Base-by-base conservation (phyloP, 2,113 vertebrate genomes). In the Leucopternis melanops region DNA sequence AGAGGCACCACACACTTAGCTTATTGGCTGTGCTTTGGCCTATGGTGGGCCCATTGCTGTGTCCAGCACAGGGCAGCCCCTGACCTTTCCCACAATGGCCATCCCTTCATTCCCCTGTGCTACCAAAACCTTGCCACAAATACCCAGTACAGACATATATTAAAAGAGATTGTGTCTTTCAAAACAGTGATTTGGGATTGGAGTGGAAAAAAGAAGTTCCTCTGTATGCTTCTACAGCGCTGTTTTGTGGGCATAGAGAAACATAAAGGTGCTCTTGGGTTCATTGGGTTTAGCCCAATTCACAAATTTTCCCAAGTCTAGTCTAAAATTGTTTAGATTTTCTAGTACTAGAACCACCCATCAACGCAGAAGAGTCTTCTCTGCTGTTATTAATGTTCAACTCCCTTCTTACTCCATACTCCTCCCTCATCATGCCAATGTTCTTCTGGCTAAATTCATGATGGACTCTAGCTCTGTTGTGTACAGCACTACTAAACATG, bases 11-110 rank as follows among this genome's bases (percentile, higher is more conserved):
- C 34, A 69, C 23, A 38, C 36, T 49, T 42, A 19, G 19, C 13
- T 34, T 38, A 32, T 22, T 29, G 45, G 40, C 54, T 61, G 36
- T 14, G 32, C 36, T 70, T 44, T 61, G 38, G 62, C 20, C n/a
- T 62, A 44, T 2, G 1, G 13, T 26, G 40, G 6, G 9, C 26
- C n/a, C 1, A 0, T 42, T 63, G 31, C n/a, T 49, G 26, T 44
- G 45, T 69, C 62, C 61, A 67, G 66, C 32, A n/a, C 32, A 26
- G 32, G 16, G 66, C 32, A 69, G 54, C 13, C 19, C 42, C 54
- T 59, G n/a, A 63, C 45, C 36, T 40, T 50, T 50, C n/a, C 40
- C 16, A 14, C 62, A 62, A 71, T 31, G 19, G 16, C n/a, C 40
- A 31, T 40, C 11, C 13, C 55, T 47, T 16, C 32, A 63, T 40